Conservation (phyloP, 2,888 invertebrate species). For the Micoletzkya japonica region DNA sequence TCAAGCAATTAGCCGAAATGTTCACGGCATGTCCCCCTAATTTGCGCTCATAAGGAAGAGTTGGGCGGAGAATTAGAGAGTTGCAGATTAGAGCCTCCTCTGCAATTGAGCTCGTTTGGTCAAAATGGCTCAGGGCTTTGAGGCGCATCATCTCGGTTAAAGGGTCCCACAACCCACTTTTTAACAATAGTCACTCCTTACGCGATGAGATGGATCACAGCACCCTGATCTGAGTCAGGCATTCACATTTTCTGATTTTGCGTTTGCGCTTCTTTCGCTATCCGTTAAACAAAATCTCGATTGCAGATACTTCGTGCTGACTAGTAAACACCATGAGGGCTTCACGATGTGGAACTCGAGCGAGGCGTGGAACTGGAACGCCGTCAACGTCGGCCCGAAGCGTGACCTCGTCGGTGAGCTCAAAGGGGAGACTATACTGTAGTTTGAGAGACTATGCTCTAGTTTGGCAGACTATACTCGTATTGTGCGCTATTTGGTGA, state of each 20-base stretch:
- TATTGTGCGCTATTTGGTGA: too few species aligned
- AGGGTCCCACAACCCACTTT: too few species aligned
- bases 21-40: too few species aligned
- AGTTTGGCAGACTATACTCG: too few species aligned
- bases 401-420: constrained; percentile 66
- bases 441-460: too few species aligned
- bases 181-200: too few species aligned
- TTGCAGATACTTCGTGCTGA: constrained; percentile 67
- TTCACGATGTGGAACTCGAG: constrained; percentile 68
- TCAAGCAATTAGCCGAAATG: too few species aligned
- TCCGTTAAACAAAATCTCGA: constrained; percentile 16
- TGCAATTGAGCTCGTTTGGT: not conserved
- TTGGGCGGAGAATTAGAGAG: too few species aligned
- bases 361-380: constrained; percentile 68
- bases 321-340: constrained; percentile 69
- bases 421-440: too few species aligned
- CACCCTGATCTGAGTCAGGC: not conserved
- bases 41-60: too few species aligned
- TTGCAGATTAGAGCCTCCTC: too few species aligned
- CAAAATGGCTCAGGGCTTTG: not conserved
- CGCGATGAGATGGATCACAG: not conserved
- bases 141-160: not conserved
- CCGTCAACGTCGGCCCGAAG: constrained; percentile 67
- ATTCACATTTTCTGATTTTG: not conserved
- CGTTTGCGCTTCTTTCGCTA: not conserved